Percentiles rank a stretch among this genome's conserved stretches.
Conservation (phyloP, 2,797 vertebrate species). For the Heterohyrax brucei region DNA sequence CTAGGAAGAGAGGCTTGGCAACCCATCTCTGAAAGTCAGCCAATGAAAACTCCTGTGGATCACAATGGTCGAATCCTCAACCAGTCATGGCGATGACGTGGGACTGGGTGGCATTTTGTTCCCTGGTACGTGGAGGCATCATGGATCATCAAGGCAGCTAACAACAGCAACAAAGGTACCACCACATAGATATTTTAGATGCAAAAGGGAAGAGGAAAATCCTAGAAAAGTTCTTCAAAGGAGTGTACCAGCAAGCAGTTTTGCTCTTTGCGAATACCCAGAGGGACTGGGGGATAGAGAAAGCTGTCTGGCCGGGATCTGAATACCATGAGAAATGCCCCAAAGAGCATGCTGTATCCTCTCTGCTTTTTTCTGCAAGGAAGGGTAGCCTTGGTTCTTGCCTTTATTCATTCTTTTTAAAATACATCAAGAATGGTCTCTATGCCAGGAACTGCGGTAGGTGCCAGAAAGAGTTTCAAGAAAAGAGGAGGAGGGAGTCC, state of each 20-base stretch:
- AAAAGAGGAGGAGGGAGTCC: neutral
- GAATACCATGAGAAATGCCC: neutral
- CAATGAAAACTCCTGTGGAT: neutral
- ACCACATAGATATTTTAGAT: constrained; percentile 24
- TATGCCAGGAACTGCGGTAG: neutral
- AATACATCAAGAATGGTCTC: neutral
- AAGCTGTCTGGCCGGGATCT: neutral
- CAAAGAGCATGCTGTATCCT: neutral
- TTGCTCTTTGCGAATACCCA: neutral
- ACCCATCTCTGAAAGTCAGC: neutral
- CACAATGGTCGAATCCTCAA: neutral
- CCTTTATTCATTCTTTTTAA: constrained; percentile 39
- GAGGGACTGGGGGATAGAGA: neutral
- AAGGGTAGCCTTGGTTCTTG: neutral
- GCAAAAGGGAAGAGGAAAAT: neutral
- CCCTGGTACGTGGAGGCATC: neutral
- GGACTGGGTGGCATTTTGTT: neutral
- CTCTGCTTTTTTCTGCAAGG: neutral
- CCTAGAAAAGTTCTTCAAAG: neutral
- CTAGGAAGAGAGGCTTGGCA: neutral
- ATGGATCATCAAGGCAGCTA: neutral
- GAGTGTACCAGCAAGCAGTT: neutral
- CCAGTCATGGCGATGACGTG: neutral
- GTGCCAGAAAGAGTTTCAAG: neutral
- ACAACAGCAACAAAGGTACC: neutral